Conservation (phyloP, 2,888 invertebrate genomes). For the Mesopsocus fuscifrons region DNA sequence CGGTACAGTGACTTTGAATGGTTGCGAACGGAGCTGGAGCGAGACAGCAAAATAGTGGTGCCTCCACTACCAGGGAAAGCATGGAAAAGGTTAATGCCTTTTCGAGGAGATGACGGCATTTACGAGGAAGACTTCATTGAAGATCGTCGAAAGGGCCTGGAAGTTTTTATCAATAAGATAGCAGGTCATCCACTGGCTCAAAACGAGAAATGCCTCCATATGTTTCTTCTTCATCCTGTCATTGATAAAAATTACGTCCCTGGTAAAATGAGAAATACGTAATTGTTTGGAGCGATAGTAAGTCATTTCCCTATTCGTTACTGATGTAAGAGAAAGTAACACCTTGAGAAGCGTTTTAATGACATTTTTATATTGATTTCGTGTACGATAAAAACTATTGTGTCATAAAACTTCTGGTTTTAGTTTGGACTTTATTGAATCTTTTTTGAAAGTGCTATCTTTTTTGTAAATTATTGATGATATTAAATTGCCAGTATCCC, state of each 20-base stretch:
- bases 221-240: slow-evolving; percentile 93
- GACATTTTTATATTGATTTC: too few relatives aligned
- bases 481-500: too few relatives aligned
- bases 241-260: slow-evolving; percentile 99
- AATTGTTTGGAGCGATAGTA: slow-evolving; percentile 24
- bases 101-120: slow-evolving; percentile 96
- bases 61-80: slow-evolving; percentile 97
- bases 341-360: neutral
- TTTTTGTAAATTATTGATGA: too few relatives aligned
- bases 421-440: too few relatives aligned
- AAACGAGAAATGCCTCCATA: slow-evolving; percentile 96
- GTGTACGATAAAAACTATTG: too few relatives aligned
- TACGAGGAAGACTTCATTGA: slow-evolving; percentile 99
- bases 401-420: neutral
- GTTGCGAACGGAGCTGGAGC: slow-evolving; percentile 94
- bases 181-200: slow-evolving; percentile 97
- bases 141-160: slow-evolving; percentile 89
- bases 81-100: slow-evolving; percentile 94
- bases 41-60: slow-evolving; percentile 99
- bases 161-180: slow-evolving; percentile 98
- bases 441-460: too few relatives aligned
- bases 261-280: slow-evolving; percentile 95
- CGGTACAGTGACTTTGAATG: slow-evolving; percentile 99
- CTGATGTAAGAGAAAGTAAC: slow-evolving; percentile 12
- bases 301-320: too few relatives aligned